These are phyloP conservation scores for Lathronympha strigana DNA, from an alignment of 2,888 invertebrate species.

Conservation along the genomic window DNA sequence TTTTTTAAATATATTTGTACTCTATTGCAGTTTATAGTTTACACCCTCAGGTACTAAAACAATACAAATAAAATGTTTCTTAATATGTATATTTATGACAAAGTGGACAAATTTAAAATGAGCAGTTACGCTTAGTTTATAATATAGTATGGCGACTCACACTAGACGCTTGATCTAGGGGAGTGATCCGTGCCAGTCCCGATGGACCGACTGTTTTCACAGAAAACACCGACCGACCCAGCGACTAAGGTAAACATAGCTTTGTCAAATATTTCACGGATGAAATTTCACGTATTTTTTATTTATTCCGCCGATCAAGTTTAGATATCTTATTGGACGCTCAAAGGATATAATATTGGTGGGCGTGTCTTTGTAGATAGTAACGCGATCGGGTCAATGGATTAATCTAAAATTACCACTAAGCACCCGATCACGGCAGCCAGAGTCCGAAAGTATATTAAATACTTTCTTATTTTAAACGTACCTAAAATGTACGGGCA, in stretches of 20 bases:
- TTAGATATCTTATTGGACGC: conserved; percentile 47
- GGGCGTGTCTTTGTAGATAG: not conserved
- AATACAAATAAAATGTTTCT: no score
- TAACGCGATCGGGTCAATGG: not conserved
- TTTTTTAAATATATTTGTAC: no score
- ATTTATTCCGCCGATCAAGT: conserved; percentile 54
- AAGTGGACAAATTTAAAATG: no score
- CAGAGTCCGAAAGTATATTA: no score
- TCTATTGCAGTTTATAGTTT: no score
- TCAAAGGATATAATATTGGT: conserved; percentile 20
- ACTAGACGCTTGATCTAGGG: not conserved
- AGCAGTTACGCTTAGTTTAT: no score
- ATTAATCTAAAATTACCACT: no score
- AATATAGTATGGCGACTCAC: not conserved
- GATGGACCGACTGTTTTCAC: conserved; percentile 64
- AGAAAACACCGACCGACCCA: conserved; percentile 68
- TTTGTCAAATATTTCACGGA: conserved; percentile 74
- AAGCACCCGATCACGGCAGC: no score
- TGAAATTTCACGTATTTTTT: conserved; percentile 72
- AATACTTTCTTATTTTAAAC: no score
- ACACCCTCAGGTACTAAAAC: no score
- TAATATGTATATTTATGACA: no score
- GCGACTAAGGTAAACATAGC: conserved; percentile 70
- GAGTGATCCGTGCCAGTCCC: conserved; percentile 33
- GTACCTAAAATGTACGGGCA: no score